These are phyloP conservation scores for Mesodorylaimus sp. DNA, from an alignment of 2,888 invertebrate species.

Conservation along the genomic window DNA sequence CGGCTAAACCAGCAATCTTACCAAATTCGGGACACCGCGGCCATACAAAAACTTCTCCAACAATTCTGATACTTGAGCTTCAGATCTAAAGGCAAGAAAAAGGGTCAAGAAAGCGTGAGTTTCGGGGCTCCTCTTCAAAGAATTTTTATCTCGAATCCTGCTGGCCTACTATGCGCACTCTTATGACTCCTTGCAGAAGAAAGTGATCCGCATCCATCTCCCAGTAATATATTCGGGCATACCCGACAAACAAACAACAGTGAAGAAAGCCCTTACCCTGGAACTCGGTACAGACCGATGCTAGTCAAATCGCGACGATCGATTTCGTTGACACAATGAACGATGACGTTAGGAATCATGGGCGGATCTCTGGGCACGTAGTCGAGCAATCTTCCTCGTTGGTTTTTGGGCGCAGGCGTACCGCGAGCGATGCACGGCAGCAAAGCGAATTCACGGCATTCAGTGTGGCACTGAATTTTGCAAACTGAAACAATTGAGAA, in stretches of 20 bases:
- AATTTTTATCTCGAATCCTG: no score
- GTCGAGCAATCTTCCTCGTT: conserved; percentile 44
- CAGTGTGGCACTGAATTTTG: conserved; percentile 58
- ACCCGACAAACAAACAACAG: no score
- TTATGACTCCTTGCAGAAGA: no score
- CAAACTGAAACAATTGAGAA: conserved; percentile 50
- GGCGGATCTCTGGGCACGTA: conserved; percentile 66
- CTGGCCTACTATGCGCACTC: no score
- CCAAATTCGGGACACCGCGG: conserved; percentile 60
- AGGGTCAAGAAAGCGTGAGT: no score
- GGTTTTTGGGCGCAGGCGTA: conserved; percentile 40
- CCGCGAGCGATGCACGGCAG: conserved; percentile 60
- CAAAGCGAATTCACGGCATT: conserved; percentile 61
- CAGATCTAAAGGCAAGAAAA: conserved; percentile 41
- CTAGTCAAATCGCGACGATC: conserved; percentile 68
- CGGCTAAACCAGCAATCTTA: no score
- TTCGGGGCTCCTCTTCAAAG: no score
- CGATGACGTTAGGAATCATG: conserved; percentile 78
- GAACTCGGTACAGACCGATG: conserved; percentile 75
- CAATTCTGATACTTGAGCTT: conserved; percentile 50
- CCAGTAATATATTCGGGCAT: no score
- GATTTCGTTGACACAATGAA: conserved; percentile 83
- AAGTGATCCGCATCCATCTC: no score
- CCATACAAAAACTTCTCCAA: conserved; percentile 64
- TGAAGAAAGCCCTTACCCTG: conserved; percentile 40